Evolutionary conservation across 2,888 invertebrate genomes (phyloP).

Genomic region (Eupithecia exiguata): DNA sequence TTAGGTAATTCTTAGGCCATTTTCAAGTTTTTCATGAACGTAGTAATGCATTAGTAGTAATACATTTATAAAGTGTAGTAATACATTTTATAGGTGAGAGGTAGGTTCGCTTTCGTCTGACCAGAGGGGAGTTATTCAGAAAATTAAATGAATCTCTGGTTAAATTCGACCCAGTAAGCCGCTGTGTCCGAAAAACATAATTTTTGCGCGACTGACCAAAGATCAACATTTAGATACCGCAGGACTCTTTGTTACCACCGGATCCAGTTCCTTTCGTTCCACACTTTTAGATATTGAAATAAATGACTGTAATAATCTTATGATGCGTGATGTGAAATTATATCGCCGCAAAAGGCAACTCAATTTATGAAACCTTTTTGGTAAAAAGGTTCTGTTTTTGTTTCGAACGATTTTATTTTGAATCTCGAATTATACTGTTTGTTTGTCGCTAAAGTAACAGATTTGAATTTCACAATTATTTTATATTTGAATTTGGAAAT

Average conservation of each 20-base stretch:
- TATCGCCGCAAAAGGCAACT: slow-evolving; percentile 19
- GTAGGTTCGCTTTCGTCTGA: neutral
- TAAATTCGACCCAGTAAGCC: slow-evolving; percentile 59
- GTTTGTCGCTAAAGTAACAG: neutral
- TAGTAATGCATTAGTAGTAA: too few species aligned
- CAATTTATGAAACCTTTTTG: slow-evolving; percentile 14
- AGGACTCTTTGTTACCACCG: slow-evolving; percentile 70
- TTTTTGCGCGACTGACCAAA: slow-evolving; percentile 83
- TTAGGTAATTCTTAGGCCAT: neutral
- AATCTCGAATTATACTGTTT: neutral
- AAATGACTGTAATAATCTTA: slow-evolving; percentile 37
- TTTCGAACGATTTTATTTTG: neutral
- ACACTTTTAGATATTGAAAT: slow-evolving; percentile 53
- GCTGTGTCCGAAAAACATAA: slow-evolving; percentile 81
- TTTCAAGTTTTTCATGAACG: too few species aligned
- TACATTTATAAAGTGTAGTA: too few species aligned
- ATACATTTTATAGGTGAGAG: neutral
- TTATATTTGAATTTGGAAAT: neutral
- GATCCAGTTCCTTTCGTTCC: slow-evolving; percentile 66
- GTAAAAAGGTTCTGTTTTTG: neutral
- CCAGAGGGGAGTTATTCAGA: neutral
- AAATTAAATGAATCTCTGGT: slow-evolving; percentile 9
- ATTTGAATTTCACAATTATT: neutral
- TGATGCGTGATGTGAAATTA: slow-evolving; percentile 28
- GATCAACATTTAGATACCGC: slow-evolving; percentile 82